Conservation (phyloP, 1,140 invertebrate genomes). For the Xylocopa sonorina region DNA sequence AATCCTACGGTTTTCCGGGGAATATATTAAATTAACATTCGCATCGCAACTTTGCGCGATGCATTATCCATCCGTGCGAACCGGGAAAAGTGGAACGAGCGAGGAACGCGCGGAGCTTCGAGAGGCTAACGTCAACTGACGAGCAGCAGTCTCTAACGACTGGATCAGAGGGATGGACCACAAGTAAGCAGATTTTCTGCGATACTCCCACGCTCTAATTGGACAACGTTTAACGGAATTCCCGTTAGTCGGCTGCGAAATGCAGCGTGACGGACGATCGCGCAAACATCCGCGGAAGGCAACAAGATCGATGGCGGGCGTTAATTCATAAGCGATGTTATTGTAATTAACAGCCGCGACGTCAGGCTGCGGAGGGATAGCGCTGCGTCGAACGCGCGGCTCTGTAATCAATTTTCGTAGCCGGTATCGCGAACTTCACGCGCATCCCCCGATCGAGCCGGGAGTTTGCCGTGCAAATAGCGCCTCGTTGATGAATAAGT, state of each 20-base stretch:
- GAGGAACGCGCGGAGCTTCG: too few relatives aligned
- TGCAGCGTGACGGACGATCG: neutral
- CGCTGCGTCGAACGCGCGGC: neutral
- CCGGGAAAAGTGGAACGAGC: too few relatives aligned
- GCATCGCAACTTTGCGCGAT: too few relatives aligned
- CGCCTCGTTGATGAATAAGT: constrained; percentile 15
- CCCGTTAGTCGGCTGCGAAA: neutral
- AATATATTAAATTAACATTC: too few relatives aligned
- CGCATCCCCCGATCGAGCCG: constrained; percentile 10
- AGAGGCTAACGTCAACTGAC: too few relatives aligned
- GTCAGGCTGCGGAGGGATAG: neutral
- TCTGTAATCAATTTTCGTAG: constrained; percentile 49
- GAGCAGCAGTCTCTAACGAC: too few relatives aligned
- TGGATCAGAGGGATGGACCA: too few relatives aligned
- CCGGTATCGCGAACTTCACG: constrained; percentile 23
- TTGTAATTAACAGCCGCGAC: constrained; percentile 40
- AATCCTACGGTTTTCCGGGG: too few relatives aligned
- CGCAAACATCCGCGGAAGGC: neutral
- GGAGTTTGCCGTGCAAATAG: constrained; percentile 24
- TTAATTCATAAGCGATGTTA: constrained; percentile 45
- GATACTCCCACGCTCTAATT: neutral
- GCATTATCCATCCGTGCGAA: too few relatives aligned
- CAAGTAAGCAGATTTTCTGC: neutral
- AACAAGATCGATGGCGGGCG: constrained; percentile 29
- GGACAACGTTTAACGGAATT: neutral